Percentiles rank a stretch among this genome's conserved stretches.
Conservation (phyloP, 2,797 vertebrate genomes). For the Molossus molossus region DNA sequence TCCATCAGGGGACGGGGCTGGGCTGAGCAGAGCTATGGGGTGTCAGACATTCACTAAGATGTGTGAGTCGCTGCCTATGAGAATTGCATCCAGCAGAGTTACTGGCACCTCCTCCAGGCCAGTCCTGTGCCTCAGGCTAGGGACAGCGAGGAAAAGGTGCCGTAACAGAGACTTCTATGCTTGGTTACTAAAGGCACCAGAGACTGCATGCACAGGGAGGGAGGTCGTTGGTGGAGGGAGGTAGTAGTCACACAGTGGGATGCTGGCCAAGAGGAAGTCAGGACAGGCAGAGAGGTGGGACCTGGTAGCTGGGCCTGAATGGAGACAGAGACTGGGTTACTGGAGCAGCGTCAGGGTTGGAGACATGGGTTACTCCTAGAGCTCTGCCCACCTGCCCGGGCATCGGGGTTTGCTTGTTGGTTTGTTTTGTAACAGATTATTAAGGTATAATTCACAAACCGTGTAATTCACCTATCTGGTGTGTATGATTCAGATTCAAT, state of each 20-base stretch:
- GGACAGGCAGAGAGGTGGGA: not conserved
- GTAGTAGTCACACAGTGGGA: not conserved
- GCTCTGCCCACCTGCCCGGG: not conserved
- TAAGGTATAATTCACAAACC: not conserved
- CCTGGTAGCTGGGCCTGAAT: not conserved
- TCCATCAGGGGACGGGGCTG: not conserved
- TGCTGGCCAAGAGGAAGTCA: not conserved
- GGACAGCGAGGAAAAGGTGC: not conserved
- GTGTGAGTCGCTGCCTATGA: not conserved
- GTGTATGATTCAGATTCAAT: no score
- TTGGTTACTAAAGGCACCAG: not conserved
- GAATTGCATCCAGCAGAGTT: not conserved
- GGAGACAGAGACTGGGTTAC: not conserved
- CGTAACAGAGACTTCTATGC: not conserved
- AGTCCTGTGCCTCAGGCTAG: not conserved
- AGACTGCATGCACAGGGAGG: not conserved
- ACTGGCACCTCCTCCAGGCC: not conserved
- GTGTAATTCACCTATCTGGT: not conserved
- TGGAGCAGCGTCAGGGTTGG: not conserved
- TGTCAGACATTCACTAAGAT: not conserved
- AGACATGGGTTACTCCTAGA: not conserved
- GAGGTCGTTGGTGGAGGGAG: not conserved
- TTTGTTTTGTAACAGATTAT: not conserved
- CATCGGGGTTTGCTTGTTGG: not conserved
- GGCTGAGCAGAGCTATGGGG: not conserved